phyloP scores from a whole-genome alignment of 2,113 vertebrate genomes.

The Peromyscus maniculatus region DNA sequence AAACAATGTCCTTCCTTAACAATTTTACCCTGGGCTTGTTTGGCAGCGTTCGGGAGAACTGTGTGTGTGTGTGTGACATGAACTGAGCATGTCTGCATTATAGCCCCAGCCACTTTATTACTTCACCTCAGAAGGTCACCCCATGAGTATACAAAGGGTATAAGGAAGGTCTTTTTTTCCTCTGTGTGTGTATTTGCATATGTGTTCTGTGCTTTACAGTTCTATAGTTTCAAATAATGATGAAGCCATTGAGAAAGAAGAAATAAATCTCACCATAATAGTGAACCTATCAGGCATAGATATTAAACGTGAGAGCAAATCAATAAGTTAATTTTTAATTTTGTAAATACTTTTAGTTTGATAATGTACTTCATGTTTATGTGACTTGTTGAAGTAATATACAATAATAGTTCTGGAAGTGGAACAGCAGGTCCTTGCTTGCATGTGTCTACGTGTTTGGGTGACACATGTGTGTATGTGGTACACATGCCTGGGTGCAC shows the following conservation, averaged over 20 bases:
- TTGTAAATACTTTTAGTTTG: slow-evolving; percentile 23
- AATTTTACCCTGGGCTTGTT: background rate
- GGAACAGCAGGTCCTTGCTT: background rate
- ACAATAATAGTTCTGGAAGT: slow-evolving; percentile 16
- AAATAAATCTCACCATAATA: slow-evolving; percentile 13
- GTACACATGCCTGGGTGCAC: background rate
- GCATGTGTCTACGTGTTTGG: background rate
- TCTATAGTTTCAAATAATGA: slow-evolving; percentile 15
- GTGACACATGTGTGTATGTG: background rate
- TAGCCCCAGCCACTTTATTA: too few species aligned
- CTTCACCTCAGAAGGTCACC: background rate
- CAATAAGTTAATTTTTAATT: background rate
- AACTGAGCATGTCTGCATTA: background rate
- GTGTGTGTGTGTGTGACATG: too few species aligned
- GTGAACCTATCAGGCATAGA: background rate
- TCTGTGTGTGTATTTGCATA: background rate
- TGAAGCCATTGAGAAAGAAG: background rate
- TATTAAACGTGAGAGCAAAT: background rate
- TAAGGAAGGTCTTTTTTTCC: background rate
- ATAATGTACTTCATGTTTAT: slow-evolving; percentile 37
- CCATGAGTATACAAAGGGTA: background rate
- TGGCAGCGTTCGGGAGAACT: background rate
- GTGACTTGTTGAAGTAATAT: slow-evolving; percentile 44
- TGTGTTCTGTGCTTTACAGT: background rate
- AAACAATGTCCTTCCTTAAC: background rate